Percentiles rank a stretch among this genome's conserved stretches.
phyloP scores from a whole-genome alignment of 2,888 invertebrate genomes.

The Dryomyza anilis region DNA sequence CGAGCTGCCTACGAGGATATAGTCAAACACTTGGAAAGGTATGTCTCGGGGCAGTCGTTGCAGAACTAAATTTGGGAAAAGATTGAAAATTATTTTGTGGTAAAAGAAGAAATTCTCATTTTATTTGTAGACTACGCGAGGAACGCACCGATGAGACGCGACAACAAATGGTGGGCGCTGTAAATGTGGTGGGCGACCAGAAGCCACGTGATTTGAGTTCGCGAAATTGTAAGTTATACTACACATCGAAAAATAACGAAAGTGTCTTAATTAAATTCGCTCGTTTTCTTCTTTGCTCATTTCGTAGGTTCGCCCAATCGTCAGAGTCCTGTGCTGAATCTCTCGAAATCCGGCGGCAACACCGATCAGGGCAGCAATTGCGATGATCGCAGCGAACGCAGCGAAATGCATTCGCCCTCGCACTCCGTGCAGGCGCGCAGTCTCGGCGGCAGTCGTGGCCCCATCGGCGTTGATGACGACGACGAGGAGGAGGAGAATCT shows the following conservation, averaged over 20 bases:
- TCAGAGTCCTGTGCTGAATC: constrained; percentile 89
- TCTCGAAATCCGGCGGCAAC: constrained; percentile 83
- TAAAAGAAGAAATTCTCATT: constrained; percentile 23
- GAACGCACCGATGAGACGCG: constrained; percentile 81
- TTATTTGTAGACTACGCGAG: constrained; percentile 74
- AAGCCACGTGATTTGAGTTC: constrained; percentile 86
- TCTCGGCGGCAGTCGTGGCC: constrained; percentile 46
- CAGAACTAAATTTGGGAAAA: neutral
- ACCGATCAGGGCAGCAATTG: constrained; percentile 71
- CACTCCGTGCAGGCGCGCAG: constrained; percentile 64
- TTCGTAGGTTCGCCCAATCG: constrained; percentile 75
- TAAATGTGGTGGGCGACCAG: constrained; percentile 63
- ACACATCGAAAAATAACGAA: neutral
- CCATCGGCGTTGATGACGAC: constrained; percentile 49
- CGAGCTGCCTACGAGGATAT: constrained; percentile 94
- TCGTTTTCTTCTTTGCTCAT: no score
- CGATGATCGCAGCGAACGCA: constrained; percentile 68
- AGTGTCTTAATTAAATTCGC: no score
- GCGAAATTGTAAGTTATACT: constrained; percentile 74
- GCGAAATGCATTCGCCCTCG: constrained; percentile 65
- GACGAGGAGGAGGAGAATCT: constrained; percentile 75
- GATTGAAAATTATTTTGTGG: constrained; percentile 5
- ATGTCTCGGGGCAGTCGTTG: constrained; percentile 60
- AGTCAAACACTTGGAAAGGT: constrained; percentile 94
- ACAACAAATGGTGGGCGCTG: constrained; percentile 74